Evolutionary conservation across 2,888 invertebrate species (phyloP).

Genomic region (Philereme vetulata): DNA sequence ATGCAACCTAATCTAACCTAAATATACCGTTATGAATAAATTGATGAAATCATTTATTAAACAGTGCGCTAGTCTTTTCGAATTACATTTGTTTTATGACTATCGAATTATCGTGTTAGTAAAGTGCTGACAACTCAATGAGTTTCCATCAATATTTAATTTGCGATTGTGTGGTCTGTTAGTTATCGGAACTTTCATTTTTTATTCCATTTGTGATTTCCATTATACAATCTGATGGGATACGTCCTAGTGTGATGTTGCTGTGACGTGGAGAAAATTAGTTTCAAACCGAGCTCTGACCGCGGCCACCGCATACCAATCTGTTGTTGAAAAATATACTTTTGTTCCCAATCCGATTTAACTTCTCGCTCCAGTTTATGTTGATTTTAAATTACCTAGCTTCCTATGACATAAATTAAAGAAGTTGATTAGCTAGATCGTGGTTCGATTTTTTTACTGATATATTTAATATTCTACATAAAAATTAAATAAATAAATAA

Average conservation of each 20-base stretch:
- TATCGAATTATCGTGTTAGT: conserved; percentile 9
- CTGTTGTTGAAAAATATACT: conserved; percentile 45
- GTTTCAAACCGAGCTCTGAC: conserved; percentile 66
- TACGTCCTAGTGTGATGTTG: conserved; percentile 48
- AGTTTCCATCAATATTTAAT: conserved; percentile 19
- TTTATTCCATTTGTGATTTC: conserved; percentile 38
- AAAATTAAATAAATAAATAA: too few species aligned
- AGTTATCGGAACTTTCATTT: conserved; percentile 25
- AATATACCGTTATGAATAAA: too few species aligned
- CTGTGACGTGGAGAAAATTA: conserved; percentile 74
- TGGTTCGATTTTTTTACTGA: too few species aligned
- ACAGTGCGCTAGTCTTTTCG: conserved; percentile 1
- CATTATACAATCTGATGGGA: conserved; percentile 55
- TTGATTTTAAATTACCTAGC: background rate
- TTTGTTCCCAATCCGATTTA: conserved; percentile 21
- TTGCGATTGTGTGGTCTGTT: conserved; percentile 21
- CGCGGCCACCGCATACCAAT: conserved; percentile 62
- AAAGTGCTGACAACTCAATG: conserved; percentile 2
- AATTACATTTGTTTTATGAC: background rate
- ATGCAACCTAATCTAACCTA: background rate
- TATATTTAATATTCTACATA: too few species aligned
- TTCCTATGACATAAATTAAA: too few species aligned
- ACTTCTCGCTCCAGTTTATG: conserved; percentile 21
- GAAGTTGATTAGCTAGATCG: too few species aligned
- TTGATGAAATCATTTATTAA: too few species aligned